These are phyloP conservation scores for Sinocyclocheilus anophthalmus DNA, from an alignment of 2,113 vertebrate genomes.

Conservation along the genomic window DNA sequence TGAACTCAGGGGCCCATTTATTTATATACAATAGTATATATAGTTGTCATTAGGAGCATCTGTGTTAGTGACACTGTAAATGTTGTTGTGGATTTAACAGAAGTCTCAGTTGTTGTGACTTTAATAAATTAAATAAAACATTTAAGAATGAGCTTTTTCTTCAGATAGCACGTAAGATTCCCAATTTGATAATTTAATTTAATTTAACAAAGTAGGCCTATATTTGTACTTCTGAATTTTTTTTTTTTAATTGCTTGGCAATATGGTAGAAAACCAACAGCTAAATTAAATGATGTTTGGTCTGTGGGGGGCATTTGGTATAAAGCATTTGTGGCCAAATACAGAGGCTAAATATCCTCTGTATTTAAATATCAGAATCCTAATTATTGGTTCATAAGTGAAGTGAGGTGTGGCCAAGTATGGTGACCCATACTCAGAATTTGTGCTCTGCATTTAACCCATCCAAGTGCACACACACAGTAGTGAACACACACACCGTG, in stretches of 20 bases:
- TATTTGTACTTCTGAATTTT: no score
- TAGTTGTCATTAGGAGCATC: not conserved
- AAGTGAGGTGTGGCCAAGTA: no score
- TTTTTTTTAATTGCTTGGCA: no score
- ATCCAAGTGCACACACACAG: no score
- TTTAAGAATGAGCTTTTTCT: not conserved
- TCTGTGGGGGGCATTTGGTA: not conserved
- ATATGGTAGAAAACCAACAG: not conserved
- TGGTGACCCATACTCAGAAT: no score
- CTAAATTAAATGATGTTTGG: not conserved
- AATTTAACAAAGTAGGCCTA: no score
- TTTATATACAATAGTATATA: slow-evolving; percentile 18
- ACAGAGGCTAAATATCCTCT: not conserved
- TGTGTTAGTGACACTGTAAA: slow-evolving; percentile 33
- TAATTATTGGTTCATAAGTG: no score
- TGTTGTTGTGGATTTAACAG: slow-evolving; percentile 1
- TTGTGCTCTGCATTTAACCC: no score
- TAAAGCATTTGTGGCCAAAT: not conserved
- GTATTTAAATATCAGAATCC: not conserved
- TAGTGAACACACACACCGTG: no score
- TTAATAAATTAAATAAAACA: no score
- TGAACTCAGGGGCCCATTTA: slow-evolving; percentile 3
- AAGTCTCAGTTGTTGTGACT: not conserved
- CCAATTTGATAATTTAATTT: not conserved
- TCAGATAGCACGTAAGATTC: no score